A percentile compares a stretch with the other conserved stretches of the same genome.
Conservation (phyloP, 2,113 vertebrate genomes). For the Dolichallabes microphthalmus region DNA sequence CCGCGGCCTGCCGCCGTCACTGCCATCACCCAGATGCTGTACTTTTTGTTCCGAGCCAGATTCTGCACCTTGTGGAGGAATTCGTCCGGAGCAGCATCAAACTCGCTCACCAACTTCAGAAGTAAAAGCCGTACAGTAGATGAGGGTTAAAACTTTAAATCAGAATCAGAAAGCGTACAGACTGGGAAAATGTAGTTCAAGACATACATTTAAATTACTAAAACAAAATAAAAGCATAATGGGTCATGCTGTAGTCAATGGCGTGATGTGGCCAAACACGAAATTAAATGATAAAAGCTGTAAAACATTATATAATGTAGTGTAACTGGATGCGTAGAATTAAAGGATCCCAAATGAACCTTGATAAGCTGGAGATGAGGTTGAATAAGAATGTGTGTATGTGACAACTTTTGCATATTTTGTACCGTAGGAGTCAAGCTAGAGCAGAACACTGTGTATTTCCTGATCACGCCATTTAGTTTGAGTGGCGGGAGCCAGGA, state of each 20-base stretch:
- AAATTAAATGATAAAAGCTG: background rate
- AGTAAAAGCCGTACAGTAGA: conserved; percentile 52
- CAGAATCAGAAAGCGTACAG: background rate
- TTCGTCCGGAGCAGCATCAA: conserved; percentile 93
- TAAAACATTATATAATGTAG: background rate
- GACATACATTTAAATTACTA: background rate
- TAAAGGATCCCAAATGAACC: background rate
- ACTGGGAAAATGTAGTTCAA: background rate
- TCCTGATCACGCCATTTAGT: conserved; percentile 94
- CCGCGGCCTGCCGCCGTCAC: conserved; percentile 92
- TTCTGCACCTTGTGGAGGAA: conserved; percentile 96
- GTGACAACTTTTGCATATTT: too few species aligned
- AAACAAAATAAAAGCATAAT: background rate
- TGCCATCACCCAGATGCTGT: conserved; percentile 96
- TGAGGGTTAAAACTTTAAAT: conserved; percentile 3
- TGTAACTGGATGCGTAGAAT: background rate
- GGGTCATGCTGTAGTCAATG: background rate
- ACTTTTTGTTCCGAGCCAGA: conserved; percentile 91
- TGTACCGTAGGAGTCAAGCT: conserved; percentile 93
- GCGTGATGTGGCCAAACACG: background rate
- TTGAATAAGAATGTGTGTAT: background rate
- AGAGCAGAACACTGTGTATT: conserved; percentile 98
- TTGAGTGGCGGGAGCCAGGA: conserved; percentile 97
- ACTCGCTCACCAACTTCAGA: conserved; percentile 93
- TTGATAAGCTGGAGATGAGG: background rate